phyloP scores from a whole-genome alignment of 1,140 invertebrate species.

The Drosophila watanabei region DNA sequence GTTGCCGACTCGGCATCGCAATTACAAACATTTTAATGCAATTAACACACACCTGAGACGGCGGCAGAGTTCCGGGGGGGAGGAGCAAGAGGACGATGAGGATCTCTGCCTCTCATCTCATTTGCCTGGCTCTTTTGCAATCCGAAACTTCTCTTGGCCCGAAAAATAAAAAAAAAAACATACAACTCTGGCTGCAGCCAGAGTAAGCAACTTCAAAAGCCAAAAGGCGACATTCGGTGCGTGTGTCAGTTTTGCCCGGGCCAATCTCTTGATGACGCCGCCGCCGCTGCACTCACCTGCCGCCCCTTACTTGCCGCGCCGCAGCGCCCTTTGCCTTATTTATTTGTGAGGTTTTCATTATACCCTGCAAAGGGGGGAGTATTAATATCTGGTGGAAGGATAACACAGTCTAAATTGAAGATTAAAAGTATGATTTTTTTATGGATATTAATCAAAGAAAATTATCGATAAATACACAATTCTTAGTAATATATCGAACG shows the following conservation, averaged over 20 bases:
- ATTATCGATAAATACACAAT: too few relatives aligned
- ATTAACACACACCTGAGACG: conserved; percentile 64
- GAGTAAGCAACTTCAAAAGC: conserved; percentile 69
- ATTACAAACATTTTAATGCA: conserved; percentile 85
- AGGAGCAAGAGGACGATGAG: background rate
- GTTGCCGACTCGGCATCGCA: conserved; percentile 60
- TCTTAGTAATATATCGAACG: too few relatives aligned
- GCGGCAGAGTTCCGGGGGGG: background rate
- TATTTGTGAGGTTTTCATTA: conserved; percentile 45
- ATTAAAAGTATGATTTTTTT: too few relatives aligned
- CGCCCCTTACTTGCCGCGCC: background rate
- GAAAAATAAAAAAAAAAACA: conserved; percentile 19
- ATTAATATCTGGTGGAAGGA: background rate
- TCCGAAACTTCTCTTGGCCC: conserved; percentile 47
- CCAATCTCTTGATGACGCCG: conserved; percentile 57
- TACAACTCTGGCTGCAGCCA: conserved; percentile 17
- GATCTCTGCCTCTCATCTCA: conserved; percentile 45
- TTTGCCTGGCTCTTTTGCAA: conserved; percentile 67
- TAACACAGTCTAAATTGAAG: background rate
- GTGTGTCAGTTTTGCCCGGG: conserved; percentile 66
- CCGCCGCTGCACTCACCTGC: conserved; percentile 32
- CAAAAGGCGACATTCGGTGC: conserved; percentile 73
- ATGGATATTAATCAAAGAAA: too few relatives aligned
- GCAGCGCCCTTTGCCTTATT: conserved; percentile 34
- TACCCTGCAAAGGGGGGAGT: conserved; percentile 4